Evolutionary conservation across 2,113 vertebrate genomes (phyloP).

Genomic region (Hyaena hyaena): DNA sequence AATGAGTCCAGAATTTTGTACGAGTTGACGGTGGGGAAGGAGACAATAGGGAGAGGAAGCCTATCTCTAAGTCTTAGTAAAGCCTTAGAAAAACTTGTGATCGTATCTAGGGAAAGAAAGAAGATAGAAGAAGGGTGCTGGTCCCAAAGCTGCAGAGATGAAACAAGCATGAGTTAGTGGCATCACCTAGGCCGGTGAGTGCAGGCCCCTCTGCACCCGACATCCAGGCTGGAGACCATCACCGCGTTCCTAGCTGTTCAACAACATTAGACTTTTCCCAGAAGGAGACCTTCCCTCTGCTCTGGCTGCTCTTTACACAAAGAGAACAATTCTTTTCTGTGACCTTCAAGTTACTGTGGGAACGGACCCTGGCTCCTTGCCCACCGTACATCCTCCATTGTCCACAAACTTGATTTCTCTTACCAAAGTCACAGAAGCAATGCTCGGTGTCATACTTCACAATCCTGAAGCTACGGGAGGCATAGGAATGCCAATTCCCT

Average conservation of each 20-base stretch:
- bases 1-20: neutral
- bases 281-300: neutral
- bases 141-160: neutral
- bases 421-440: neutral
- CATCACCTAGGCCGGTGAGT: accelerated
- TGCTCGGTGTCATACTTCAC: neutral
- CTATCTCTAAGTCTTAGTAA: neutral
- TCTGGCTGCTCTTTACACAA: neutral
- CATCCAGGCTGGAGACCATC: neutral
- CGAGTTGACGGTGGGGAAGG: neutral
- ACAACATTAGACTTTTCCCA: neutral
- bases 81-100: neutral
- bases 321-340: neutral
- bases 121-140: neutral
- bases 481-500: neutral
- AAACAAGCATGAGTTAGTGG: neutral
- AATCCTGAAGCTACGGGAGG: neutral
- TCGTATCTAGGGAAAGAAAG: neutral
- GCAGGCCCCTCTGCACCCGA: accelerated
- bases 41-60: neutral
- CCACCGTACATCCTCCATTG: neutral
- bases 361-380: neutral
- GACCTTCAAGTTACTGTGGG: neutral
- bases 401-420: neutral
- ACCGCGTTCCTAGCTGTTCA: neutral